Evolutionary conservation across 2,797 vertebrate genomes (phyloP), one percentile per base, ranked within the genome.

Genomic region (Staurois parvus): DNA sequence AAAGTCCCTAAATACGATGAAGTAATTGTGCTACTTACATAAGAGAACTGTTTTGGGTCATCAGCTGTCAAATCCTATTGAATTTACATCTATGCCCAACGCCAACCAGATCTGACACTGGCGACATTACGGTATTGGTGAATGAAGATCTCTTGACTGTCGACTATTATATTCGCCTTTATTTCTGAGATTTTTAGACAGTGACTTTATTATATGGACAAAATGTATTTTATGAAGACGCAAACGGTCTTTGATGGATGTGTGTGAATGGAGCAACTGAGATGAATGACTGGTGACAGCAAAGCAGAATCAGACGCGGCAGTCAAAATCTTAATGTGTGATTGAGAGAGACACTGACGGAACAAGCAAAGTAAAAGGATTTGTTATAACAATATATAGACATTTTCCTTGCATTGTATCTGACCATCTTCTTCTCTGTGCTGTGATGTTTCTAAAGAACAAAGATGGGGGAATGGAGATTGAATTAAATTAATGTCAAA

Each of bases 381-480:
- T 40, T 30, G 64, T 32, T 34, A 15, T 32, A 28, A 69, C 28
- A 69, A 52, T 24, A 68, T n/a, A 9, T 28, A 48, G 28, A 45
- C 37, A 13, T 48, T 32, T 52, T 17, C 77, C 48, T 79, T 79
- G 26, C 30, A n/a, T 19, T 77, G 24, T n/a, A 32, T 37, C 52
- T 77, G 76, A 19, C 32, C 76, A 40, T 13, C 24, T 77, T 32
- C 40, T 42, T 42, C 56, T 52, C 28, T 19, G 5, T 30, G 26
- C 15, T 64, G 32, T 64, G 32, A 64, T 66, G 76, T 77, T 37
- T 77, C 21, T 64, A 30, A 77, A 77, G 30, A 77, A 66, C 30
- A 64, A 77, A 66, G 32, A 66, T 66, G 62, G 15, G 8, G 12
- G 30, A 76, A 32, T 19, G 26, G 5, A 40, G 34, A 77, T n/a